Percentiles rank a stretch among this genome's conserved stretches.
Conservation (phyloP, 2,113 vertebrate species). For the Charadrius vociferus region DNA sequence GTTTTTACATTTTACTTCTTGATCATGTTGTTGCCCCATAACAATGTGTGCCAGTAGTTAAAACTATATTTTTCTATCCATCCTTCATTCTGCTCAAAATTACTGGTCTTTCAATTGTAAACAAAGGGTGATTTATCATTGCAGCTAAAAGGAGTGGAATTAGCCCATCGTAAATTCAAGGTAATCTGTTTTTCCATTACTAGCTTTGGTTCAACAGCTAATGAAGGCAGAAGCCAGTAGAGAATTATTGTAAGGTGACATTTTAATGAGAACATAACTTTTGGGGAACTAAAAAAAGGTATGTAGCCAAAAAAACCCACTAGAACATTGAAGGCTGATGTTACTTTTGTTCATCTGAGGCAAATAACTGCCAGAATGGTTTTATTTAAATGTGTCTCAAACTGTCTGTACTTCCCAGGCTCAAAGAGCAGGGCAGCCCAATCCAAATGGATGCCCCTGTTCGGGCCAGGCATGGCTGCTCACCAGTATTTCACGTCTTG, state of each 20-base stretch:
- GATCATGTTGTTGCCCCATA: neutral
- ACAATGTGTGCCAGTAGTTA: neutral
- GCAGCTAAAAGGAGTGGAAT: neutral
- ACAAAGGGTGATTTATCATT: slow-evolving; percentile 30
- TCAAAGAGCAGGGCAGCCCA: neutral
- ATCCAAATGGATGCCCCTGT: neutral
- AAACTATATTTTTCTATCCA: neutral
- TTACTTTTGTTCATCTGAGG: slow-evolving; percentile 4
- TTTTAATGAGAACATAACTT: slow-evolving; percentile 54
- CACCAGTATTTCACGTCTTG: neutral
- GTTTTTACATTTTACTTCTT: neutral
- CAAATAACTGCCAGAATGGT: neutral
- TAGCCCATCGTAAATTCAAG: slow-evolving; percentile 29
- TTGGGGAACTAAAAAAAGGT: neutral
- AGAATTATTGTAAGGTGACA: slow-evolving; percentile 34
- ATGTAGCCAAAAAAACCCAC: neutral
- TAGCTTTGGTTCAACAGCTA: slow-evolving; percentile 32
- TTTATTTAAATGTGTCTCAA: neutral
- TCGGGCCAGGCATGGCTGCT: neutral
- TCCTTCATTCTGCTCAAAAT: slow-evolving; percentile 26
- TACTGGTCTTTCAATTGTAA: neutral
- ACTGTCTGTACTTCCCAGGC: neutral
- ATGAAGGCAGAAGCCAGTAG: slow-evolving; percentile 12
- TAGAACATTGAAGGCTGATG: neutral
- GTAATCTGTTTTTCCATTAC: slow-evolving; percentile 43